Percentiles rank a stretch among this genome's conserved stretches.
Conservation (phyloP, 2,113 vertebrate genomes). For the Aviceda subcristata region DNA sequence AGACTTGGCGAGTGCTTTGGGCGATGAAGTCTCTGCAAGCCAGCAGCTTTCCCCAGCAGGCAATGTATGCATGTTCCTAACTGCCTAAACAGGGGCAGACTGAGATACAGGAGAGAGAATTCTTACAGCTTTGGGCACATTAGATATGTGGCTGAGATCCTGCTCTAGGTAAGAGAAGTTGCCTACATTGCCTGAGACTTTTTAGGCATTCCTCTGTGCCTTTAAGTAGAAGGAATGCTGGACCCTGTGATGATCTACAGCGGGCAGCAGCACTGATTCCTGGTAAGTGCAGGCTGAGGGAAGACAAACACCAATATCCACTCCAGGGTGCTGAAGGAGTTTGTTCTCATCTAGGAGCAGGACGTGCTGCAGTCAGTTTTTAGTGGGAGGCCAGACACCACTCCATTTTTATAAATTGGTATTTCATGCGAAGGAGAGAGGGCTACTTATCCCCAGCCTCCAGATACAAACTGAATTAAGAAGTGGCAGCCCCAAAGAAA, state of each 20-base stretch:
- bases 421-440: not conserved
- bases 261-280: not conserved
- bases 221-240: not conserved
- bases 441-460: not conserved
- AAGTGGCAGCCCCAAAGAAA: not conserved
- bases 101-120: not conserved
- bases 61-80: not conserved
- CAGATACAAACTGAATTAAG: not conserved
- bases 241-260: not conserved
- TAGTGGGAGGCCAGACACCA: not conserved
- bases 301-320: no score
- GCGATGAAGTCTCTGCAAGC: not conserved
- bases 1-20: not conserved
- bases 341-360: not conserved
- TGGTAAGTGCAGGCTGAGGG: not conserved
- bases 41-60: not conserved
- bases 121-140: not conserved
- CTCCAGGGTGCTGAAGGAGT: not conserved
- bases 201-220: not conserved
- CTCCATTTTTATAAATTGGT: not conserved
- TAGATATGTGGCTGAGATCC: not conserved
- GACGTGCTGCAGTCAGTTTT: not conserved
- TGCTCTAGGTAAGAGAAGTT: not conserved
- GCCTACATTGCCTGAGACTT: not conserved
- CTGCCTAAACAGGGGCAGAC: not conserved